phyloP scores from a whole-genome alignment of 2,888 invertebrate genomes.

The Ariolimax columbianus region DNA sequence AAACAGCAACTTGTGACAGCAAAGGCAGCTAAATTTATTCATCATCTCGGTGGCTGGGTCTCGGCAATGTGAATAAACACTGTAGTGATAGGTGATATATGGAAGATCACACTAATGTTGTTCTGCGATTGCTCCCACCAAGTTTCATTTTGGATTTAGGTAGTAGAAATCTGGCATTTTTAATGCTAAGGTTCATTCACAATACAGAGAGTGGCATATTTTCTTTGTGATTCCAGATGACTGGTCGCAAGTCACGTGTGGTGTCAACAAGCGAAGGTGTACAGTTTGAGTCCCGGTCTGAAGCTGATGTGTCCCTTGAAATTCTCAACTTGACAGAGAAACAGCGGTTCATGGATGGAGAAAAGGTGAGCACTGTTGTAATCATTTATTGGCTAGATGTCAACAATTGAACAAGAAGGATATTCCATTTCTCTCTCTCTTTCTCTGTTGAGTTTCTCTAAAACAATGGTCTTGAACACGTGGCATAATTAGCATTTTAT shows the following conservation, averaged over 20 bases:
- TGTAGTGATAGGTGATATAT: no score
- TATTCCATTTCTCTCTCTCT: no score
- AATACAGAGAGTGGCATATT: not conserved
- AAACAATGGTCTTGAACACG: no score
- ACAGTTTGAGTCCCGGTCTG: conserved; percentile 95
- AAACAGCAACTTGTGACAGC: no score
- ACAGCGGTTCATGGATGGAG: conserved; percentile 96
- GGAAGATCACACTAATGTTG: no score
- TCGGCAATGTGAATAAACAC: no score
- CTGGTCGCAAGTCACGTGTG: conserved; percentile 90
- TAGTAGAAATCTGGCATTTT: no score
- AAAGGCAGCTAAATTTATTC: no score
- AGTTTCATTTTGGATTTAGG: not conserved
- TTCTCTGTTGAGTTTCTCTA: no score
- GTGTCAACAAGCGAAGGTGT: conserved; percentile 93
- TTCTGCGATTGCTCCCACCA: not conserved
- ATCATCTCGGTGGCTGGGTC: no score
- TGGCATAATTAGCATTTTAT: no score
- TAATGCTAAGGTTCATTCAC: not conserved
- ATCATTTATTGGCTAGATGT: not conserved
- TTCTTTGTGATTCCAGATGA: conserved; percentile 85
- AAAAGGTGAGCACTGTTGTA: conserved; percentile 83
- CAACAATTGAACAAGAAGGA: no score
- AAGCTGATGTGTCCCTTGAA: conserved; percentile 96
- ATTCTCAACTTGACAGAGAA: conserved; percentile 94